Evolutionary conservation across 2,888 invertebrate species (phyloP).

Genomic region (Spodoptera exigua): DNA sequence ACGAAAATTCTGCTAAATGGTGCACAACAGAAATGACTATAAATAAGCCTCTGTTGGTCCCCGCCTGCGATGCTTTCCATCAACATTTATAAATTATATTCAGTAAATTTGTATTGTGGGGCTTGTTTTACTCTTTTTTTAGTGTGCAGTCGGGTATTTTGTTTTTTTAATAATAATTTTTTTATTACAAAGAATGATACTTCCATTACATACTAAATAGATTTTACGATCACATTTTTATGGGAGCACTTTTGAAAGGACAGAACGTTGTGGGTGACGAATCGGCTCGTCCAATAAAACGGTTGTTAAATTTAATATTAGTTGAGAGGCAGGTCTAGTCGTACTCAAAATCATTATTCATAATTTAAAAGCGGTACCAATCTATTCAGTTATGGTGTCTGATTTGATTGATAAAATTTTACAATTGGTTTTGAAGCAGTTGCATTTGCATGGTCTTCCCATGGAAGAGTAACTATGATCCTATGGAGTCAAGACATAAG

Average conservation of each 20-base stretch:
- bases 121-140: too few relatives aligned
- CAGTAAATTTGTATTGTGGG: too few relatives aligned
- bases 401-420: too few relatives aligned
- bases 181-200: background rate
- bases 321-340: background rate
- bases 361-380: slow-evolving; percentile 3
- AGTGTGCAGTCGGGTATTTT: too few relatives aligned
- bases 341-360: slow-evolving; percentile 4
- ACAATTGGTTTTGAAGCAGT: too few relatives aligned
- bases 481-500: slow-evolving; percentile 13
- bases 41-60: too few relatives aligned
- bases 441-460: slow-evolving; percentile 18
- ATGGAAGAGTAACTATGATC: slow-evolving; percentile 30
- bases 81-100: too few relatives aligned
- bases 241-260: slow-evolving; percentile 27
- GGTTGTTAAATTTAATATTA: slow-evolving; percentile 25
- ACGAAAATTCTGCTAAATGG: too few relatives aligned
- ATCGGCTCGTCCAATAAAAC: slow-evolving; percentile 19
- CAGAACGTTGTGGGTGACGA: slow-evolving; percentile 31
- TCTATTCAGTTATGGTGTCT: slow-evolving; percentile 5
- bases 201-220: slow-evolving; percentile 29
- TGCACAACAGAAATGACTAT: too few relatives aligned
- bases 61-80: too few relatives aligned
- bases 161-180: too few relatives aligned
- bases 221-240: slow-evolving; percentile 47